Evolutionary conservation across 2,113 vertebrate species (phyloP).

Genomic region (Taurulus bubalis): DNA sequence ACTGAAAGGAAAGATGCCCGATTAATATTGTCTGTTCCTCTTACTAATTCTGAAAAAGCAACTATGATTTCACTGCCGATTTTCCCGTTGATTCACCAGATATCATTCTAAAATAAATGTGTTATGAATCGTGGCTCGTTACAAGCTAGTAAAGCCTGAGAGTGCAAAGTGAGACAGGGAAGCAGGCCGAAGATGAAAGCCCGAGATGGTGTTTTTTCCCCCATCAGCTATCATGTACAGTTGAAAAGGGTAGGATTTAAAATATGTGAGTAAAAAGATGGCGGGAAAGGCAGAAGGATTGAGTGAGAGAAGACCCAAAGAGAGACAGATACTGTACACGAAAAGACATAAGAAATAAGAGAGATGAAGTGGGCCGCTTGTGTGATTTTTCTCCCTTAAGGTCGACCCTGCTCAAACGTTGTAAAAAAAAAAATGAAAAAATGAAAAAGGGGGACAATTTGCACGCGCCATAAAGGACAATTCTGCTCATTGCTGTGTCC

Average conservation of each 20-base stretch:
- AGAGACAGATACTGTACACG: slow-evolving; percentile 19
- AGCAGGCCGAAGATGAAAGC: slow-evolving; percentile 35
- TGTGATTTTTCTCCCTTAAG: slow-evolving; percentile 66
- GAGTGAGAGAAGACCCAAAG: background rate
- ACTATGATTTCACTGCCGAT: background rate
- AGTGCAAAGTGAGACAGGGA: slow-evolving; percentile 29
- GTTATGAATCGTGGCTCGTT: slow-evolving; percentile 27
- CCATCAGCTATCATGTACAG: slow-evolving; percentile 35
- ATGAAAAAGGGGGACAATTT: slow-evolving; percentile 74
- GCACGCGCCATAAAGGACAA: slow-evolving; percentile 77
- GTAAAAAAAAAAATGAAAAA: slow-evolving; percentile 51
- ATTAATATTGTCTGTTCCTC: slow-evolving; percentile 3
- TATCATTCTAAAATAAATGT: slow-evolving; percentile 36
- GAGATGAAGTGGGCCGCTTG: slow-evolving; percentile 43
- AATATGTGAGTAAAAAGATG: slow-evolving; percentile 19
- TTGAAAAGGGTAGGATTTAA: slow-evolving; percentile 6
- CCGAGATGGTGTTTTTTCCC: background rate
- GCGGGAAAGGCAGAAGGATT: background rate
- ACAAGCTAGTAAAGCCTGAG: slow-evolving; percentile 9
- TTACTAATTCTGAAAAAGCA: slow-evolving; percentile 11
- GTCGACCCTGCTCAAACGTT: slow-evolving; percentile 62
- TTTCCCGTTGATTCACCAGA: slow-evolving; percentile 28
- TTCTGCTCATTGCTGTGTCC: slow-evolving; percentile 70
- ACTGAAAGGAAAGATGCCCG: background rate
- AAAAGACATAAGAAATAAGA: slow-evolving; percentile 48